Evolutionary conservation across 2,113 vertebrate species (phyloP).

Genomic region (Syrrhaptes paradoxus): DNA sequence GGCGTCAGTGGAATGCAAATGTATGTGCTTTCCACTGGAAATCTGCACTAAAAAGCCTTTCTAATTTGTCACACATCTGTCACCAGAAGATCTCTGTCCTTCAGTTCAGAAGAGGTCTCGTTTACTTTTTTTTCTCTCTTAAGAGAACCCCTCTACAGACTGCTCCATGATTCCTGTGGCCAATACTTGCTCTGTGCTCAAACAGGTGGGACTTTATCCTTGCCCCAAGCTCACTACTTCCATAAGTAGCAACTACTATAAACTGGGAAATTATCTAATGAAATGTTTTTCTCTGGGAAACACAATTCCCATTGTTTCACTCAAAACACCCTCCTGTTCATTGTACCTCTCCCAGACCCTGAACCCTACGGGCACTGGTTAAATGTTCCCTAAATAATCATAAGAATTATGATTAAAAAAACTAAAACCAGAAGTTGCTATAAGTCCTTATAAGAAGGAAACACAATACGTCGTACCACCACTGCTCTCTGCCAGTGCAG

Average conservation of each 20-base stretch:
- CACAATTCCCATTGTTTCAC: background rate
- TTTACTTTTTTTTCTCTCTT: background rate
- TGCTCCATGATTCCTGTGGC: background rate
- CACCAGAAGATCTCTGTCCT: background rate
- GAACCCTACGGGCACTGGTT: background rate
- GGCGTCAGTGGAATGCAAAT: background rate
- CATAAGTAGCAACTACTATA: background rate
- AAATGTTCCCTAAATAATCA: background rate
- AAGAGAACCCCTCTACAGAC: background rate
- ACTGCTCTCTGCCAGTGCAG: background rate
- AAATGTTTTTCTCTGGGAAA: background rate
- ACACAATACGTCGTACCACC: accelerated
- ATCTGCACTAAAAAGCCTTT: background rate
- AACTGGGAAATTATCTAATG: background rate
- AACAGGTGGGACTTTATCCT: background rate
- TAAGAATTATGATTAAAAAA: background rate
- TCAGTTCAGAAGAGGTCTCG: background rate
- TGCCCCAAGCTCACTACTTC: background rate
- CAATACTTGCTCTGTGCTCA: background rate
- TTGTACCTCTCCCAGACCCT: accelerated
- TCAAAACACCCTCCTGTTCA: background rate
- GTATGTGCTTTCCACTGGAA: background rate
- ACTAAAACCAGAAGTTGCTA: too few relatives aligned
- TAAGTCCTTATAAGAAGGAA: background rate
- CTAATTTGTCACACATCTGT: background rate